Evolutionary conservation across 2,113 vertebrate genomes (phyloP).

Genomic region (Oryzias woworae): DNA sequence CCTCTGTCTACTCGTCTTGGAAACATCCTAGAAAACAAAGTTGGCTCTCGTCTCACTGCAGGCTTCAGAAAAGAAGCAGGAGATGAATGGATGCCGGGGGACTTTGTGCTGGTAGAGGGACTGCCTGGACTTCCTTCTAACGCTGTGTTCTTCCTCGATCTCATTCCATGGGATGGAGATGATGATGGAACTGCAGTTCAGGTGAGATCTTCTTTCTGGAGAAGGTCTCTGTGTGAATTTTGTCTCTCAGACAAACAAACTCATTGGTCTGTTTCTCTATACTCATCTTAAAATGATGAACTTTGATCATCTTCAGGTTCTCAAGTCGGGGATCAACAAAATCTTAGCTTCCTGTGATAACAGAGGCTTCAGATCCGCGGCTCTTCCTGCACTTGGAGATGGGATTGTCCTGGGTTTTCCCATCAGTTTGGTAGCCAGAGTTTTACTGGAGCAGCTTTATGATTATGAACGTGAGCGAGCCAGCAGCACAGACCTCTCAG

Average conservation of each 20-base stretch:
- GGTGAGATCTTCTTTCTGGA: constrained; percentile 21
- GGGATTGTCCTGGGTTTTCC: constrained; percentile 51
- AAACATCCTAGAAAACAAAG: constrained; percentile 1
- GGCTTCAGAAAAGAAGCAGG: constrained; percentile 7
- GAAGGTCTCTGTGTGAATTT: not conserved
- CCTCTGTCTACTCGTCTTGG: constrained; percentile 50
- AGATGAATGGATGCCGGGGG: constrained; percentile 3
- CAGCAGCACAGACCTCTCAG: constrained; percentile 12
- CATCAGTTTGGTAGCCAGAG: constrained; percentile 20
- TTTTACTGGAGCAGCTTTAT: constrained; percentile 43
- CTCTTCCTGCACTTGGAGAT: constrained; percentile 55
- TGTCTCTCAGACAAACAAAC: too few relatives aligned
- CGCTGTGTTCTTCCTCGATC: constrained; percentile 54
- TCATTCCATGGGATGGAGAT: constrained; percentile 34
- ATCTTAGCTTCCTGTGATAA: constrained; percentile 45
- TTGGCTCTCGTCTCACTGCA: constrained; percentile 20
- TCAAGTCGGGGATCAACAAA: constrained; percentile 29
- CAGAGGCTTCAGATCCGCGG: constrained; percentile 34
- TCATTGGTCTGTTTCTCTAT: not conserved
- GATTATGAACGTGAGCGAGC: constrained; percentile 21
- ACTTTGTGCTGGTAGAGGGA: constrained; percentile 27
- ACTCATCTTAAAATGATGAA: not conserved
- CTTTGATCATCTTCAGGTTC: constrained; percentile 18
- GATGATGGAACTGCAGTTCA: constrained; percentile 26
- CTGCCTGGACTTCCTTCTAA: not conserved